phyloP scores from a whole-genome alignment of 2,113 vertebrate species.

The Aplodontia rufa region DNA sequence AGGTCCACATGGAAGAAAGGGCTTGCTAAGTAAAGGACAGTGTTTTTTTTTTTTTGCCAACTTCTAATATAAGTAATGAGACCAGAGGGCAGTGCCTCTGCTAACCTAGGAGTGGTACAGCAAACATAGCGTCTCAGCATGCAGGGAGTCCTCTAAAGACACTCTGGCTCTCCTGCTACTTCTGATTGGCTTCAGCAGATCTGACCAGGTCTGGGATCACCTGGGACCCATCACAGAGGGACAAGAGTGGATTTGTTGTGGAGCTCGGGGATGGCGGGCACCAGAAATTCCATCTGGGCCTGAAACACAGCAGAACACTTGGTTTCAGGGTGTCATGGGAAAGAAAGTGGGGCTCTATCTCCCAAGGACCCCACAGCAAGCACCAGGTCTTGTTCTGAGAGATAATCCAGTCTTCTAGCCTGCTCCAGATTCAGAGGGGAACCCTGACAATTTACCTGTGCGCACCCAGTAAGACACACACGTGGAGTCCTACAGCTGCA shows the following conservation, averaged over 20 bases:
- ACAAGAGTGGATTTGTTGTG: background rate
- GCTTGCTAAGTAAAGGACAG: background rate
- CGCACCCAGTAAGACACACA: background rate
- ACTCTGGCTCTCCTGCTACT: background rate
- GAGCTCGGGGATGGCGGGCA: background rate
- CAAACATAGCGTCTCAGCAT: background rate
- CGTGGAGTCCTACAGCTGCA: too few relatives aligned
- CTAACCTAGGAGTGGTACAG: background rate
- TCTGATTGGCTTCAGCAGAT: background rate
- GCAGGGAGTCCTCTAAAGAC: background rate
- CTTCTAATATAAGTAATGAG: background rate
- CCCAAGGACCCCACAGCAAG: background rate
- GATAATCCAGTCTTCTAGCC: background rate
- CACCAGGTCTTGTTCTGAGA: background rate
- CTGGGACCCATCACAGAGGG: background rate
- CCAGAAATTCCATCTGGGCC: background rate
- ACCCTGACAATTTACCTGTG: background rate
- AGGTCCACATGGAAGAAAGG: background rate
- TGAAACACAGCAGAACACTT: background rate
- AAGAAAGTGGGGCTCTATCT: background rate
- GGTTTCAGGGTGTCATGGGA: background rate
- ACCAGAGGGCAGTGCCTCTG: background rate
- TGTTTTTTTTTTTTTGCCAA: background rate
- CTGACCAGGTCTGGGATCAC: background rate
- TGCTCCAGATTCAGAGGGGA: background rate